Evolutionary conservation across 2,888 invertebrate species (phyloP).

Genomic region (Aleiodes alternator): DNA sequence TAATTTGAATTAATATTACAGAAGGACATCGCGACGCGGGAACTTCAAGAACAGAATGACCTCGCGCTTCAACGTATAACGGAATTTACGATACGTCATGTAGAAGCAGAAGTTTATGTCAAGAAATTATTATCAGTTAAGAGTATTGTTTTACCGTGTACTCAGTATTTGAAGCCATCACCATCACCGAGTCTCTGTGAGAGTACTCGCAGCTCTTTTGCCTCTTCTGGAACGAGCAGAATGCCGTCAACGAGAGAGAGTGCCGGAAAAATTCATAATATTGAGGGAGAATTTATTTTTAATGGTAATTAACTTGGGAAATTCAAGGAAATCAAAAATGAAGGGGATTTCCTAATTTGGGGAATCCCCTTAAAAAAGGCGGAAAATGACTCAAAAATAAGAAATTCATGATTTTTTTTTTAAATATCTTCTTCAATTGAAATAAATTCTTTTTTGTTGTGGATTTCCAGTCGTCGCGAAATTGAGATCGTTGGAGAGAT

Average conservation of each 20-base stretch:
- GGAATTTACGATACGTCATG: constrained; percentile 75
- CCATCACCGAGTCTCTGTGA: constrained; percentile 59
- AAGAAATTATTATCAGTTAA: constrained; percentile 71
- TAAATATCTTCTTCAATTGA: too few species aligned
- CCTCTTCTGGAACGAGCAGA: constrained; percentile 18
- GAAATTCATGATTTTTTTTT: too few species aligned
- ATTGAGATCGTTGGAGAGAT: too few species aligned
- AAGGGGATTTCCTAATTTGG: not conserved
- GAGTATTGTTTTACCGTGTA: constrained; percentile 68
- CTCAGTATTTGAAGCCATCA: constrained; percentile 60
- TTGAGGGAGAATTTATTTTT: not conserved
- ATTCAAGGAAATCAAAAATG: not conserved
- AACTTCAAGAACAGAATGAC: constrained; percentile 79
- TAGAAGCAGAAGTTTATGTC: constrained; percentile 74
- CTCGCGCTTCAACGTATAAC: constrained; percentile 78
- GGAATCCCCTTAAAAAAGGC: too few species aligned
- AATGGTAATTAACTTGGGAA: not conserved
- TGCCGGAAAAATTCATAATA: constrained; percentile 10
- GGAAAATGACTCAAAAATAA: too few species aligned
- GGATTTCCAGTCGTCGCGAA: too few species aligned
- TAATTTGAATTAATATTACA: constrained; percentile 62
- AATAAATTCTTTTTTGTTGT: too few species aligned
- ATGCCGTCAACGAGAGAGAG: not conserved
- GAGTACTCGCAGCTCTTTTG: constrained; percentile 39
- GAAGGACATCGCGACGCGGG: constrained; percentile 79